Conservation (phyloP, 37 sponge, comb jelly and placozoan genomes). For the Agelas oroides region DNA sequence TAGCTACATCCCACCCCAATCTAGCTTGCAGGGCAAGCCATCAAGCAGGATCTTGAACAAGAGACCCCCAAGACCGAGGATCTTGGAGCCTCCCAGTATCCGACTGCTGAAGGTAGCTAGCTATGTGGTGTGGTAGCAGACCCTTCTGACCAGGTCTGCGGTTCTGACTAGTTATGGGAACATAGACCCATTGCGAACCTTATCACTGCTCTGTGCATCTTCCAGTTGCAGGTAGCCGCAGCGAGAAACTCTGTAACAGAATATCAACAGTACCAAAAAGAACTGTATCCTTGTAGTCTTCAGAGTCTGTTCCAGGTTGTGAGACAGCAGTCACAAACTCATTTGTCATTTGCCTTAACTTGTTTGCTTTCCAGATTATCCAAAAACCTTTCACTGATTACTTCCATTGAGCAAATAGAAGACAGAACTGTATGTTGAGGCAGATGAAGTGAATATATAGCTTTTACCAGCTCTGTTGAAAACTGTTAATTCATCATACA, state of each 20-base stretch:
- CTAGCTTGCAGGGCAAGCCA: too few species aligned
- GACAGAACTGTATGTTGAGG: constrained; percentile 38
- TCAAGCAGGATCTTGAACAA: not conserved
- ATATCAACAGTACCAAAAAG: constrained; percentile 4
- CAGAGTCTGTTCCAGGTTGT: too few species aligned
- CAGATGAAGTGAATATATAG: too few species aligned
- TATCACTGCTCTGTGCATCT: too few species aligned
- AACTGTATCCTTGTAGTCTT: constrained; percentile 29
- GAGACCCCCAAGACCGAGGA: not conserved
- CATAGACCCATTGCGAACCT: too few species aligned
- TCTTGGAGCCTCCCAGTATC: not conserved
- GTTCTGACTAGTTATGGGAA: too few species aligned
- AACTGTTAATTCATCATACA: not conserved
- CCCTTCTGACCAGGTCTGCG: too few species aligned
- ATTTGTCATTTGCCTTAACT: not conserved
- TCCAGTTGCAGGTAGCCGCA: constrained; percentile 37
- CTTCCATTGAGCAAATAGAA: constrained; percentile 30
- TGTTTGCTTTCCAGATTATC: constrained; percentile 5
- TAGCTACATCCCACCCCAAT: too few species aligned
- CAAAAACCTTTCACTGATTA: constrained; percentile 31
- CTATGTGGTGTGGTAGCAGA: too few species aligned
- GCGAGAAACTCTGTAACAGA: constrained; percentile 27
- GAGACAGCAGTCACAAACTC: not conserved
- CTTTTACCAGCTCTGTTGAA: not conserved
- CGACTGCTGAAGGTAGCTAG: constrained; percentile 16